These are phyloP conservation scores for Resseliella maxima DNA, from an alignment of 2,888 invertebrate species.

Conservation along the genomic window DNA sequence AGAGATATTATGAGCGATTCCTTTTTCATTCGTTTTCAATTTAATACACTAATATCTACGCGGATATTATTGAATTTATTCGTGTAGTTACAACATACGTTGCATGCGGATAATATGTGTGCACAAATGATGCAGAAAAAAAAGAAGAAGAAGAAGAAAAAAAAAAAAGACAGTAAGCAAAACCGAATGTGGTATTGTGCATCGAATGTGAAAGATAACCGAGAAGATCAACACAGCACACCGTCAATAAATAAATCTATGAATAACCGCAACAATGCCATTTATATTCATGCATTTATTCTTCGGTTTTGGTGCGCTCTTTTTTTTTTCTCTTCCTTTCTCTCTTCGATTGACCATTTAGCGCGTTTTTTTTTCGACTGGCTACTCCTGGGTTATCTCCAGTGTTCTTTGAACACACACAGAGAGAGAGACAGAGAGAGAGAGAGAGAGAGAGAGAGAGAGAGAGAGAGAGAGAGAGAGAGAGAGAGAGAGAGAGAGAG, in stretches of 20 bases:
- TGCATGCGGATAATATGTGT: too few relatives aligned
- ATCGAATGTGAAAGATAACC: too few relatives aligned
- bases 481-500: too few relatives aligned
- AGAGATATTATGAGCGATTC: background rate
- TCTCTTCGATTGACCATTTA: background rate
- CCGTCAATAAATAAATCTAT: constrained; percentile 44
- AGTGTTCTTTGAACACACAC: background rate
- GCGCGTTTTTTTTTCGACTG: background rate
- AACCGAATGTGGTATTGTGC: too few relatives aligned
- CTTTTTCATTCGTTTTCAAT: background rate
- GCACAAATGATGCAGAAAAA: too few relatives aligned
- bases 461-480: too few relatives aligned
- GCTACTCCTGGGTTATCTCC: background rate
- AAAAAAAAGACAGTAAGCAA: background rate
- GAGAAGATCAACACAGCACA: background rate
- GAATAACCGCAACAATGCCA: constrained; percentile 51
- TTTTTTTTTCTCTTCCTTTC: background rate
- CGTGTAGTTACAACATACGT: background rate
- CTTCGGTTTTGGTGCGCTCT: too few relatives aligned
- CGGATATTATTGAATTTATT: background rate
- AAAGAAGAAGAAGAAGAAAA: background rate
- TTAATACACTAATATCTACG: too few relatives aligned
- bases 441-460: too few relatives aligned
- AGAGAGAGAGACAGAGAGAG: too few relatives aligned
- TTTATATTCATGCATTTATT: constrained; percentile 39